Evolutionary conservation across 2,113 vertebrate genomes (phyloP).

Genomic region (Columba livia): DNA sequence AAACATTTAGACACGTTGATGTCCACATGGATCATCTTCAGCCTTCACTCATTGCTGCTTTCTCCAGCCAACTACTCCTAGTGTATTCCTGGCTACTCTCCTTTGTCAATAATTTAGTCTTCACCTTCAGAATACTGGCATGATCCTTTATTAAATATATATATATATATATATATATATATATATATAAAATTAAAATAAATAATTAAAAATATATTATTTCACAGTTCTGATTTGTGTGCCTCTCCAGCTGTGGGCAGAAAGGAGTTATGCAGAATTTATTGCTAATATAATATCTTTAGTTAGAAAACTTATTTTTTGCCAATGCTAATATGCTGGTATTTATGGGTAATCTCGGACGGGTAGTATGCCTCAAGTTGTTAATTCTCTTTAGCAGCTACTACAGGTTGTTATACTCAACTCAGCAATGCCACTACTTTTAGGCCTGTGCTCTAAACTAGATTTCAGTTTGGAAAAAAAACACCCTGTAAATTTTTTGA

Average conservation of each 20-base stretch:
- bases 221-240: background rate
- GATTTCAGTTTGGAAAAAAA: background rate
- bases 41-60: background rate
- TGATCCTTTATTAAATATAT: background rate
- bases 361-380: background rate
- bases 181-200: no score
- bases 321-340: accelerated
- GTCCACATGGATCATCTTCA: background rate
- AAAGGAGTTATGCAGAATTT: background rate
- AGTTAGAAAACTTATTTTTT: background rate
- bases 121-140: background rate
- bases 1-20: background rate
- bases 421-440: background rate
- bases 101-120: background rate
- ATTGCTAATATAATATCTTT: background rate
- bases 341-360: background rate
- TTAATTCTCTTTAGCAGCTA: background rate
- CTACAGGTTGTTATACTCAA: background rate
- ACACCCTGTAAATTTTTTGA: background rate
- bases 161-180: no score
- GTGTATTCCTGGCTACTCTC: background rate
- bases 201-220: background rate
- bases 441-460: background rate
- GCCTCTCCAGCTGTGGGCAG: background rate
- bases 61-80: background rate